Conservation (phyloP, 2,797 vertebrate genomes). For the Acanthurus leucopareius region DNA sequence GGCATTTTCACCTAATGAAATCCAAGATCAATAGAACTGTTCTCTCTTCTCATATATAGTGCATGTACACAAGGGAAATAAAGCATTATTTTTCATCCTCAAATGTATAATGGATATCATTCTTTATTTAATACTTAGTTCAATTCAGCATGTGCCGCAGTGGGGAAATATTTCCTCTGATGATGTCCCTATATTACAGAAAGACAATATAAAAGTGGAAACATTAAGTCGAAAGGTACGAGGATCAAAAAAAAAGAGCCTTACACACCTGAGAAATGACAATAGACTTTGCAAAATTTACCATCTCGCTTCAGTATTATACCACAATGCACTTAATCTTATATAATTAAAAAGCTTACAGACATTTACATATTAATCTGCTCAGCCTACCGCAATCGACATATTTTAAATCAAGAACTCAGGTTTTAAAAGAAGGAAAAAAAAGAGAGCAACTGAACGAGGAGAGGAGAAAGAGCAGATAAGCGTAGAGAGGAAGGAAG, state of each 20-base stretch:
- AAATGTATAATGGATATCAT: constrained; percentile 87
- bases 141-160: constrained; percentile 71
- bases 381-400: constrained; percentile 67
- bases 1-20: constrained; percentile 87
- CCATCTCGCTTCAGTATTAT: constrained; percentile 68
- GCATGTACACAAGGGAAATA: constrained; percentile 86
- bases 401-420: constrained; percentile 84
- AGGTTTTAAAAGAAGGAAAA: constrained; percentile 60
- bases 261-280: constrained; percentile 65
- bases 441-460: constrained; percentile 48
- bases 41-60: constrained; percentile 84
- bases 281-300: constrained; percentile 59
- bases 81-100: constrained; percentile 85
- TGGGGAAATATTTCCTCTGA: constrained; percentile 76
- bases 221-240: constrained; percentile 49
- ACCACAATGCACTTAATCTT: constrained; percentile 78
- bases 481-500: constrained; percentile 68
- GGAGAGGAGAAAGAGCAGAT: constrained; percentile 70
- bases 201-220: constrained; percentile 61
- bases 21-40: constrained; percentile 84
- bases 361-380: constrained; percentile 88
- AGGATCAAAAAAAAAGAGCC: constrained; percentile 53
- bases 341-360: constrained; percentile 84
- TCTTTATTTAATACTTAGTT: constrained; percentile 86
- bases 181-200: constrained; percentile 76